Percentiles rank a stretch among this genome's conserved stretches.
These are phyloP conservation scores for Mormyrus iriodes DNA, from an alignment of 2,113 vertebrate species.

Conservation along the genomic window DNA sequence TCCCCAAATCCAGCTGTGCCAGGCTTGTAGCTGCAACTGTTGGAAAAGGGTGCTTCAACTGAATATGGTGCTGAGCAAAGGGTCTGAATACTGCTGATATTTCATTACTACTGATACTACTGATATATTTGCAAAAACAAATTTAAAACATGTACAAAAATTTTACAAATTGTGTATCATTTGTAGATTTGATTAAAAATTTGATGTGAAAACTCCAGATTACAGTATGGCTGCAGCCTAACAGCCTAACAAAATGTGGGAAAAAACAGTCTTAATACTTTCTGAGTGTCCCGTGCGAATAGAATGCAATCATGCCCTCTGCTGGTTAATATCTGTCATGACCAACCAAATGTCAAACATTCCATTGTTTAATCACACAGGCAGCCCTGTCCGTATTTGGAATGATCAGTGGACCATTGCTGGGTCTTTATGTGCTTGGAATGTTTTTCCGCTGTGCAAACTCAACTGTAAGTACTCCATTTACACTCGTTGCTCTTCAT, in stretches of 20 bases:
- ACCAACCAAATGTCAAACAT: constrained; percentile 7
- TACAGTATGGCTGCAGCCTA: background rate
- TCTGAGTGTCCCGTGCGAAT: background rate
- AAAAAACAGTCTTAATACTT: background rate
- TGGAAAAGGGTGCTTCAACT: background rate
- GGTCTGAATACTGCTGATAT: background rate
- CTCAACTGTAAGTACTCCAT: constrained; percentile 69
- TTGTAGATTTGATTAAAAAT: background rate
- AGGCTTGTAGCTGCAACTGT: background rate
- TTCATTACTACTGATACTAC: background rate
- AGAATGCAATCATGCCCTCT: constrained; percentile 19
- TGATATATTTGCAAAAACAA: background rate
- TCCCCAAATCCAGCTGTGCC: background rate
- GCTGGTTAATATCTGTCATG: constrained; percentile 29
- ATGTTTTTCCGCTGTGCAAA: constrained; percentile 83
- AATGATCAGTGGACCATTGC: constrained; percentile 85
- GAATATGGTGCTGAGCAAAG: background rate
- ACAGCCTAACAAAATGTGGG: background rate
- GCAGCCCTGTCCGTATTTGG: constrained; percentile 91
- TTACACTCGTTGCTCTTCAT: background rate
- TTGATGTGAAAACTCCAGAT: background rate
- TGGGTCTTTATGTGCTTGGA: constrained; percentile 82
- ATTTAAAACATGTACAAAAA: background rate
- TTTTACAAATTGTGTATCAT: background rate
- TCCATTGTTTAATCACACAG: constrained; percentile 50